phyloP scores from a whole-genome alignment of 2,888 invertebrate genomes.

The Ectemnius lituratus region DNA sequence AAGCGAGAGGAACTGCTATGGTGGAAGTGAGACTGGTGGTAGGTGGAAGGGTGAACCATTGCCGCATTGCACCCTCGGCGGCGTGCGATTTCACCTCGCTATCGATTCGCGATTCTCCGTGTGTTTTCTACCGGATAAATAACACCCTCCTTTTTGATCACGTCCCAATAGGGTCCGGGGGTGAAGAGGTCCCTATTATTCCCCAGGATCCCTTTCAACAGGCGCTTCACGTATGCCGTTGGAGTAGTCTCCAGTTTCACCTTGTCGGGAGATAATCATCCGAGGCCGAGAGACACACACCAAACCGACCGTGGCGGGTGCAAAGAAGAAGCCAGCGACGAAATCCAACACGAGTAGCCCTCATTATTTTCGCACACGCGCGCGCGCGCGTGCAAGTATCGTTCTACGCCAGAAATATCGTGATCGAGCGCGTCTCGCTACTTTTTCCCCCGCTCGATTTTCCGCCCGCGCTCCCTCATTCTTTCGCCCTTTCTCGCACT shows the following conservation, averaged over 20 bases:
- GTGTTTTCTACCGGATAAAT: slow-evolving; percentile 66
- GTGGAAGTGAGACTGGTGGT: slow-evolving; percentile 23
- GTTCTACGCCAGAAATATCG: too few species aligned
- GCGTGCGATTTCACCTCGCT: slow-evolving; percentile 64
- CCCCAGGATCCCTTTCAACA: slow-evolving; percentile 34
- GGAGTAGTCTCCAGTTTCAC: slow-evolving; percentile 1
- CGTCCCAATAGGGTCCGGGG: slow-evolving; percentile 41
- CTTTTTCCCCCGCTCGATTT: slow-evolving; percentile 18
- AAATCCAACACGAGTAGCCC: not conserved
- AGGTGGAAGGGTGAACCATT: slow-evolving; percentile 51
- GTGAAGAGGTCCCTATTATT: slow-evolving; percentile 44
- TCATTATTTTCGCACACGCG: not conserved
- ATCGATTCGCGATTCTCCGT: slow-evolving; percentile 69
- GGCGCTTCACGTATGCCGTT: slow-evolving; percentile 23
- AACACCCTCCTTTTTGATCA: slow-evolving; percentile 55
- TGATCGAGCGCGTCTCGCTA: slow-evolving; percentile 34
- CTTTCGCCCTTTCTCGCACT: slow-evolving; percentile 22
- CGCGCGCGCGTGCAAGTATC: not conserved
- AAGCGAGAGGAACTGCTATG: slow-evolving; percentile 24
- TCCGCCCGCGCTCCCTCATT: slow-evolving; percentile 5
- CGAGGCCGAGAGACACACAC: too few species aligned
- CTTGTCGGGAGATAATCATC: too few species aligned
- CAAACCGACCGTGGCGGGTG: too few species aligned
- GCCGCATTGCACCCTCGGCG: slow-evolving; percentile 70
- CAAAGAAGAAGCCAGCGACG: too few species aligned